These are phyloP conservation scores for Oligia latruncula DNA, from an alignment of 2,888 invertebrate genomes.

Conservation along the genomic window DNA sequence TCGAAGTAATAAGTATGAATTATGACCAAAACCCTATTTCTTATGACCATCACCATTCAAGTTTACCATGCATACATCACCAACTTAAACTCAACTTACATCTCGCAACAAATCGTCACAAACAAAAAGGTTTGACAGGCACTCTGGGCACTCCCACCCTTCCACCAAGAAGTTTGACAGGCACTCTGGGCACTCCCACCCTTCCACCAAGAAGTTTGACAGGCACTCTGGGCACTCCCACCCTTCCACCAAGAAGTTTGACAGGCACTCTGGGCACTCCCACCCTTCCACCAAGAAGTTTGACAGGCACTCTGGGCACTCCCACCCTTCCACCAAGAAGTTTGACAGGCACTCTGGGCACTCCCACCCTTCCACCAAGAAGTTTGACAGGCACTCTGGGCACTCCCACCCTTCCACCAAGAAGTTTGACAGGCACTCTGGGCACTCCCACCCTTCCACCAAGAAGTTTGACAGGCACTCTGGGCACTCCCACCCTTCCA, in stretches of 20 bases:
- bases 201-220: not conserved
- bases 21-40: not conserved
- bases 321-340: not conserved
- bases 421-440: no score
- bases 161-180: not conserved
- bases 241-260: not conserved
- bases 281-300: not conserved
- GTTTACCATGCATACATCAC: not conserved
- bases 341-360: no score
- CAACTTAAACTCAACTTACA: not conserved
- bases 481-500: no score
- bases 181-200: no score
- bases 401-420: not conserved
- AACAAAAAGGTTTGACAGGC: not conserved
- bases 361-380: not conserved
- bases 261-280: no score
- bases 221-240: no score
- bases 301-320: no score
- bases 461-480: no score
- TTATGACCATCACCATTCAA: not conserved
- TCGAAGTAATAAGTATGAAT: not conserved
- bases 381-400: no score
- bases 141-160: no score
- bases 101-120: not conserved
- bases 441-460: not conserved